phyloP scores from a whole-genome alignment of 2,113 vertebrate genomes.

The Myotis yumanensis region DNA sequence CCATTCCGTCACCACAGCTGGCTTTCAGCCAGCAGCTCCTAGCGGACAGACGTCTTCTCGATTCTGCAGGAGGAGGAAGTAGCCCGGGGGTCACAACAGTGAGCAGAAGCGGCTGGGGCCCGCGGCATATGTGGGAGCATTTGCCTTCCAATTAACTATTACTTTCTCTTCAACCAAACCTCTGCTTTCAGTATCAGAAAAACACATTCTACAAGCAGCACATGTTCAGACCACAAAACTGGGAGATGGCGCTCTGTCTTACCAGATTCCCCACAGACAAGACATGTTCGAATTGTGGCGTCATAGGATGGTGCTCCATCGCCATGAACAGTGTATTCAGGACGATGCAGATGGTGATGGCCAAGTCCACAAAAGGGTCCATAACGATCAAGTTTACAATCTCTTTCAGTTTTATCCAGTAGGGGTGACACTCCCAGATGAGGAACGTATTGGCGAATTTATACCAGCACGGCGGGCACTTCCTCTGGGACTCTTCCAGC shows the following conservation, averaged over 20 bases:
- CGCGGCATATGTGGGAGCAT: not conserved
- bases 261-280: conserved; percentile 95
- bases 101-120: not conserved
- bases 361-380: conserved; percentile 98
- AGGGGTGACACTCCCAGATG: conserved; percentile 97
- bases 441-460: conserved; percentile 96
- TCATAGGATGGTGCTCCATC: conserved; percentile 99
- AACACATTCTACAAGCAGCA: not conserved
- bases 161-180: conserved; percentile 48
- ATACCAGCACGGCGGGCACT: conserved; percentile 98
- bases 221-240: not conserved
- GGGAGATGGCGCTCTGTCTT: conserved; percentile 71
- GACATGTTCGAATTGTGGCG: conserved; percentile 87
- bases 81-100: conserved; percentile 3
- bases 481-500: conserved; percentile 97
- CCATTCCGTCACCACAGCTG: conserved; percentile 38
- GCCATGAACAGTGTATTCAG: conserved; percentile 99
- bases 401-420: conserved; percentile 96
- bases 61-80: conserved; percentile 52
- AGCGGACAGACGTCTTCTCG: conserved; percentile 43
- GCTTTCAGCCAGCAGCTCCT: conserved; percentile 54
- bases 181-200: conserved; percentile 24
- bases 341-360: conserved; percentile 99
- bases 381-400: conserved; percentile 96
- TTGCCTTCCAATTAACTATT: conserved; percentile 49